Evolutionary conservation across 2,113 vertebrate species (phyloP).

Genomic region (Haliaeetus leucogaster): DNA sequence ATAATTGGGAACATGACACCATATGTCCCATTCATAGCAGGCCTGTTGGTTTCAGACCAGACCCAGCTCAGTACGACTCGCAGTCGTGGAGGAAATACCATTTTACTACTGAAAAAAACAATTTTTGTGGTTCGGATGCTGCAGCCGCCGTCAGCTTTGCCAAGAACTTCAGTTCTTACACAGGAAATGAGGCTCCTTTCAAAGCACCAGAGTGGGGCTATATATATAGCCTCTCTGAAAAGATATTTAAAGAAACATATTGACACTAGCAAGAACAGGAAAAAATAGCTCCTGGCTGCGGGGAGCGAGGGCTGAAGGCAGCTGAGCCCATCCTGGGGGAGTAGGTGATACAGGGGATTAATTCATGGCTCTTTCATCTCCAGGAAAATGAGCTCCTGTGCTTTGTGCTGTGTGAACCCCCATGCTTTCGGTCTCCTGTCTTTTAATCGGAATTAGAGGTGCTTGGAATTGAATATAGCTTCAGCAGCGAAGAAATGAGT

Average conservation of each 20-base stretch:
- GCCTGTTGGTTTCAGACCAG: not conserved
- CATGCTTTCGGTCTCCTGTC: not conserved
- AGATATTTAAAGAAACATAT: constrained; percentile 76
- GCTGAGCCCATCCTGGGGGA: constrained; percentile 18
- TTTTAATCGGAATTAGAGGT: not conserved
- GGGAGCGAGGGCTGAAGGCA: not conserved
- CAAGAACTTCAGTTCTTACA: constrained; percentile 68
- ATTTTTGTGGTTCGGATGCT: constrained; percentile 38
- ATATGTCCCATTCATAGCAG: not conserved
- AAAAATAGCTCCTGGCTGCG: constrained; percentile 45
- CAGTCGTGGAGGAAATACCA: not conserved
- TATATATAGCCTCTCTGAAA: constrained; percentile 63
- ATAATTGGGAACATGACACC: not conserved
- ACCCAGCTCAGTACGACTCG: accelerated
- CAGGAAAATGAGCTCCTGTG: not conserved
- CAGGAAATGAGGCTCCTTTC: constrained; percentile 72
- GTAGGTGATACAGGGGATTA: constrained; percentile 1
- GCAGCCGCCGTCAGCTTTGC: constrained; percentile 28
- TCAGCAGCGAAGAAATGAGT: constrained; percentile 10
- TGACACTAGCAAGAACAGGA: constrained; percentile 59
- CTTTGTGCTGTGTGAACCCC: not conserved
- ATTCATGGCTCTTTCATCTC: constrained; percentile 22
- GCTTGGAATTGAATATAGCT: not conserved
- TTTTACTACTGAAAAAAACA: constrained; percentile 11
- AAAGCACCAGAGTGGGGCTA: constrained; percentile 67